A percentile compares a stretch with the other conserved stretches of the same genome.
Conservation (phyloP, 2,797 vertebrate genomes). For the Pogonophryne albipinna region DNA sequence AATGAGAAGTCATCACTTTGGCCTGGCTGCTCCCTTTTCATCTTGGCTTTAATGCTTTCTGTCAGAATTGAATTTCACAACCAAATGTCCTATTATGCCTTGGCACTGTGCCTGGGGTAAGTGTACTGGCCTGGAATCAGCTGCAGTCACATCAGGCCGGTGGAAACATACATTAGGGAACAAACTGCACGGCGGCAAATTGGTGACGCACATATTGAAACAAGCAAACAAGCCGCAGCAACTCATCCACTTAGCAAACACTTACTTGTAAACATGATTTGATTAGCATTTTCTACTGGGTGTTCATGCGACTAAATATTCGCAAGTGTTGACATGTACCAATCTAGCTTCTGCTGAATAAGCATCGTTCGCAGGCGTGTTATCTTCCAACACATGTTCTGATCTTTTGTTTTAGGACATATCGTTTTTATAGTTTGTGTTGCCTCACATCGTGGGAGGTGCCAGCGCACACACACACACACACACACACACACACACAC, state of each 20-base stretch:
- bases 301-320: constrained; percentile 57
- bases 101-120: constrained; percentile 77
- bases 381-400: constrained; percentile 12
- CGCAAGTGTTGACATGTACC: constrained; percentile 35
- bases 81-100: constrained; percentile 83
- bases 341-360: constrained; percentile 52
- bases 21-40: constrained; percentile 66
- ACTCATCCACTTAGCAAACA: constrained; percentile 69
- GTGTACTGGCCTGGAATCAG: constrained; percentile 76
- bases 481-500: neutral
- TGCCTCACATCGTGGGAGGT: constrained; percentile 42
- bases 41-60: constrained; percentile 83
- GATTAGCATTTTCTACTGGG: constrained; percentile 60
- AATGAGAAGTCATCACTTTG: constrained; percentile 77
- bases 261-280: constrained; percentile 67
- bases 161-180: constrained; percentile 71
- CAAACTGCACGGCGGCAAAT: constrained; percentile 55
- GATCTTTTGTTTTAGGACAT: constrained; percentile 20
- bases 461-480: constrained; percentile 18
- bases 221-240: constrained; percentile 39
- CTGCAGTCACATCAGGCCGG: constrained; percentile 70
- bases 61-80: constrained; percentile 84
- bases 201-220: constrained; percentile 64
- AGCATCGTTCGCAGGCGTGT: constrained; percentile 17
- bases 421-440: constrained; percentile 7